phyloP scores from a whole-genome alignment of 2,888 invertebrate genomes.

The Chymomyza fuscimana region DNA sequence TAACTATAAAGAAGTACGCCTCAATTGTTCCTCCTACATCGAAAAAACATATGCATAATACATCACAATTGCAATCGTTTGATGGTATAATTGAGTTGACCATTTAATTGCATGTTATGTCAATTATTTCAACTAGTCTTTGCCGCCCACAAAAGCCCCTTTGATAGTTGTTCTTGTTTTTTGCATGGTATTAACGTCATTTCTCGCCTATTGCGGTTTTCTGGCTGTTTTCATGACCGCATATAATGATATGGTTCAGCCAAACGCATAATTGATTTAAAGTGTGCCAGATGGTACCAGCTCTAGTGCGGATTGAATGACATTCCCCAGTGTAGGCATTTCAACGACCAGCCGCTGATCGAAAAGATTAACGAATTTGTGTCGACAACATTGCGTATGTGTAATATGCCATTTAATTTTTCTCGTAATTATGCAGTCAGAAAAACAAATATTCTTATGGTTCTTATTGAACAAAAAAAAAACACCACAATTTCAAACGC shows the following conservation, averaged over 20 bases:
- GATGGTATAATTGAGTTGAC: too few species aligned
- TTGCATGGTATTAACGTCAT: too few species aligned
- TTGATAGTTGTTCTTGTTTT: too few species aligned
- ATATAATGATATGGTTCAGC: slow-evolving; percentile 41
- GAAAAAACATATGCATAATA: too few species aligned
- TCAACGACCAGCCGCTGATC: slow-evolving; percentile 37
- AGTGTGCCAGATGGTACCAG: slow-evolving; percentile 34
- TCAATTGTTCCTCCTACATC: too few species aligned
- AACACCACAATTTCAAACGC: slow-evolving; percentile 18
- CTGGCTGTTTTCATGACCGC: background rate
- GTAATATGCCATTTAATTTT: slow-evolving; percentile 34
- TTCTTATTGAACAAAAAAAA: background rate
- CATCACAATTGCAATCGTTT: too few species aligned
- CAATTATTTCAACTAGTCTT: too few species aligned
- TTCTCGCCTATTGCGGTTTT: too few species aligned
- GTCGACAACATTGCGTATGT: slow-evolving; percentile 39
- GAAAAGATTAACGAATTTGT: slow-evolving; percentile 50
- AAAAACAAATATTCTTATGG: background rate
- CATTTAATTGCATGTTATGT: too few species aligned
- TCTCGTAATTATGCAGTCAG: slow-evolving; percentile 54
- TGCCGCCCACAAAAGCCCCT: too few species aligned
- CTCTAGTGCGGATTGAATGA: background rate
- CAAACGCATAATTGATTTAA: slow-evolving; percentile 64
- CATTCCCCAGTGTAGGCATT: slow-evolving; percentile 40
- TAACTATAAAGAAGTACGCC: too few species aligned